Conservation (phyloP, 2,797 vertebrate genomes). For the Tarsius wallacei region DNA sequence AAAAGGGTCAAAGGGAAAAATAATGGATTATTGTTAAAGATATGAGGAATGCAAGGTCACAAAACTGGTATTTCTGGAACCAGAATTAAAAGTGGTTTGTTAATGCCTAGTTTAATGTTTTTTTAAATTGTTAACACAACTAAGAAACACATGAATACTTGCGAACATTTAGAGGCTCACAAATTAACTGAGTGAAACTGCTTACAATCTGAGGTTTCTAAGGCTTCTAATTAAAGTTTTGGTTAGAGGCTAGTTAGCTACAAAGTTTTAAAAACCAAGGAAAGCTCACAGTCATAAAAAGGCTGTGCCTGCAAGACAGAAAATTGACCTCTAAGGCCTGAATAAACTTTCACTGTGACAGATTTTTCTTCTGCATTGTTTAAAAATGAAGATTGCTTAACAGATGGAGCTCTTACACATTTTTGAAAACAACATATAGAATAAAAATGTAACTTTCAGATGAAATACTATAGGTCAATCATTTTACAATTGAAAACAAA, state of each 20-base stretch:
- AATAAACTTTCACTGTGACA: slow-evolving; percentile 82
- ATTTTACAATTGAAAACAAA: slow-evolving; percentile 60
- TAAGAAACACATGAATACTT: slow-evolving; percentile 75
- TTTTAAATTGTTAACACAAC: slow-evolving; percentile 69
- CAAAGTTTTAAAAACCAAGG: slow-evolving; percentile 80
- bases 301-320: slow-evolving; percentile 32
- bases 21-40: background rate
- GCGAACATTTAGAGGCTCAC: slow-evolving; percentile 63
- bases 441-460: background rate
- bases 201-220: slow-evolving; percentile 70
- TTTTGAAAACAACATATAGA: slow-evolving; percentile 75
- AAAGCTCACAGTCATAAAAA: slow-evolving; percentile 64
- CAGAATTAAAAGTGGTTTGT: background rate
- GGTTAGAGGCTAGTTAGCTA: slow-evolving; percentile 82
- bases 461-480: slow-evolving; percentile 68
- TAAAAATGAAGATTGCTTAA: slow-evolving; percentile 82
- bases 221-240: slow-evolving; percentile 83
- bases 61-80: background rate
- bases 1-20: background rate
- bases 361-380: slow-evolving; percentile 77
- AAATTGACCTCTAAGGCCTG: slow-evolving; percentile 78
- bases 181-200: slow-evolving; percentile 60
- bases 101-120: background rate
- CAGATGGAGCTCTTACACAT: slow-evolving; percentile 78
- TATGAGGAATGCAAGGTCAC: background rate